Evolutionary conservation across 2,113 vertebrate genomes (phyloP), one percentile per base, ranked within the genome.

Genomic region (Rhea americana): DNA sequence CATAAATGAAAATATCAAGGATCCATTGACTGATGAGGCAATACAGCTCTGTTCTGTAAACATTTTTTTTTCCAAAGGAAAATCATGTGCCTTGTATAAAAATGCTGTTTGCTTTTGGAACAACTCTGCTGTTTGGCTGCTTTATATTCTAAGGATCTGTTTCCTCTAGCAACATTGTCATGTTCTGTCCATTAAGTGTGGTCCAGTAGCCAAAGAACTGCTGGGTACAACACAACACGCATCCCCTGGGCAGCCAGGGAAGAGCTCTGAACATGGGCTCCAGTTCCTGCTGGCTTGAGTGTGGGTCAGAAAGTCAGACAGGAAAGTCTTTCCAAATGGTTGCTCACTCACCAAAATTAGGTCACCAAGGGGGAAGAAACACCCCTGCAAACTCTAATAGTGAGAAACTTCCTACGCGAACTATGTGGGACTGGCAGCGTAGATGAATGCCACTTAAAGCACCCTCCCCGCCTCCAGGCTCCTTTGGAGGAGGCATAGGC

Each of bases 1-100:
- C 94, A 96, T 92, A 96, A 96, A 95, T 96, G 87, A 96, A 96
- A 96, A 95, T 93, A 96, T 96, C 93, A 96, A 95, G 93, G 85
- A 89, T 94, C 66, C 91, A 89, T 61, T 96, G 92, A 87, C 70
- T 93, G 95, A 95, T 96, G 92, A 93, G 92, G 96, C 95, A 96
- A 96, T 89, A 78, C 55, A 92, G 84, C 75, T 96, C 81, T 93
- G n/a, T 58, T 91, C 95, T 95, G 93, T 96, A 96, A 96, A 96
- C 93, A 96, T 74, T 93, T 82, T 63, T 37, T 58, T 63, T 96
- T 96, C 92, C 75, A 95, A 92, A 92, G 89, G 63, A 89, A 85
- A 89, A 94, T 96, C 96, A 96, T 96, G 95, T 94, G 96, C 94
- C 51, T 95, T 19, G 21, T 91, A 55, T 55, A 86, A 90, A 89